These are phyloP conservation scores for Stomorhina lunata DNA, from an alignment of 2,888 invertebrate species.

Conservation along the genomic window DNA sequence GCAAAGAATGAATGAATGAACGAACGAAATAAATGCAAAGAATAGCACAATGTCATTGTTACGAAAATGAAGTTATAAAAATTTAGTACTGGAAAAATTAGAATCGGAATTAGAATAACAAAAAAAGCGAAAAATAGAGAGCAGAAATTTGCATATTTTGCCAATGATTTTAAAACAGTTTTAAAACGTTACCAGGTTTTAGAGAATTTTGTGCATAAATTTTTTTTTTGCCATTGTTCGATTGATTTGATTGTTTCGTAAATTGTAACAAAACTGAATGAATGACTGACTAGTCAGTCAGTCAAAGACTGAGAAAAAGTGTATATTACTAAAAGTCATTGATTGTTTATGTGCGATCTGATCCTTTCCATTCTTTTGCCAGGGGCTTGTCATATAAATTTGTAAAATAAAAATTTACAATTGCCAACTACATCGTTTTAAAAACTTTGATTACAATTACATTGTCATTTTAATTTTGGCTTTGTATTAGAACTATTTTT, in stretches of 20 bases:
- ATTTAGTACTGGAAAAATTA: slow-evolving; percentile 51
- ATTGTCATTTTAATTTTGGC: slow-evolving; percentile 50
- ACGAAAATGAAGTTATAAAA: slow-evolving; percentile 55
- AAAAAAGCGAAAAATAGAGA: slow-evolving; percentile 25
- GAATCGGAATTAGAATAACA: slow-evolving; percentile 56
- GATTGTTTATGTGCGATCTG: slow-evolving; percentile 10
- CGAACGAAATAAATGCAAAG: neutral
- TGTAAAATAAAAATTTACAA: slow-evolving; percentile 38
- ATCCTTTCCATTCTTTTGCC: slow-evolving; percentile 17
- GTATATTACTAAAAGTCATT: slow-evolving; percentile 20
- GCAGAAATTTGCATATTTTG: slow-evolving; percentile 62
- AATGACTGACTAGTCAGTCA: neutral
- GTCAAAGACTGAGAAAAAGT: neutral
- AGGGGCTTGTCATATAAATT: slow-evolving; percentile 25
- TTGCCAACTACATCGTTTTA: slow-evolving; percentile 21
- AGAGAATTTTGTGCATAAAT: neutral
- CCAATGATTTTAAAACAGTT: slow-evolving; percentile 60
- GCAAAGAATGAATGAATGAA: neutral
- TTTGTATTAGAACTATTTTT: neutral
- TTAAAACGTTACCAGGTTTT: too few relatives aligned
- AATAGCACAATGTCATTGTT: slow-evolving; percentile 31
- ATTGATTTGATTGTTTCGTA: slow-evolving; percentile 47
- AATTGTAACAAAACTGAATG: slow-evolving; percentile 4
- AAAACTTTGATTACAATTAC: slow-evolving; percentile 4
- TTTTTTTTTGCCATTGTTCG: slow-evolving; percentile 55